Conservation (phyloP, 2,888 invertebrate species). For the Clanis bilineata region DNA sequence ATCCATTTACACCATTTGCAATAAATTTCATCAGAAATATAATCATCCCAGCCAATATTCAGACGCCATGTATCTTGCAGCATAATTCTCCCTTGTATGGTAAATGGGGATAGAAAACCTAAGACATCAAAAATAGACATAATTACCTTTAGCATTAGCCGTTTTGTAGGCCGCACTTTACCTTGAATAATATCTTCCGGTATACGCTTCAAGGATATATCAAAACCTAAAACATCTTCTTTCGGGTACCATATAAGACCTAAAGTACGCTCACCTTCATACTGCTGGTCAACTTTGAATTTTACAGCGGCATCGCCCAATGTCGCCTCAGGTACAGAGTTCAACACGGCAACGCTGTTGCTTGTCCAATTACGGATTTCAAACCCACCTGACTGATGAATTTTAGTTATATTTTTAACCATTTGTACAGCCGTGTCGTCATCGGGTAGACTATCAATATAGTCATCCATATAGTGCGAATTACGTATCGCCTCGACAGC, state of each 20-base stretch:
- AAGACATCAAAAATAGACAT: constrained; percentile 18
- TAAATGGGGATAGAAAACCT: constrained; percentile 29
- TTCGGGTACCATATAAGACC: constrained; percentile 33
- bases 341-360: background rate
- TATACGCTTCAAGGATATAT: constrained; percentile 27
- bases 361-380: background rate
- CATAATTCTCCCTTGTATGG: constrained; percentile 31
- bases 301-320: constrained; percentile 21
- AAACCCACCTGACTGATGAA: background rate
- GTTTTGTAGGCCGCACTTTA: background rate
- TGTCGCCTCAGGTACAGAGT: background rate
- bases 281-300: constrained; percentile 26
- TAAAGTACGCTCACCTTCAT: constrained; percentile 27
- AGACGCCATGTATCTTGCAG: constrained; percentile 27
- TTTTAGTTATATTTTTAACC: background rate
- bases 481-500: background rate
- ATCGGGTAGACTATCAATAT: background rate
- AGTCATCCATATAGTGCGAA: background rate
- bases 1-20: constrained; percentile 22
- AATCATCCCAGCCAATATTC: constrained; percentile 27
- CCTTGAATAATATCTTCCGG: constrained; percentile 8
- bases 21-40: background rate
- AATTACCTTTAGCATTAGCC: too few relatives aligned
- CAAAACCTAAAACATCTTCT: constrained; percentile 28
- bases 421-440: background rate